Percentiles rank a stretch among this genome's conserved stretches.
phyloP scores from a whole-genome alignment of 2,888 invertebrate species.

The Leistus spinibarbis region DNA sequence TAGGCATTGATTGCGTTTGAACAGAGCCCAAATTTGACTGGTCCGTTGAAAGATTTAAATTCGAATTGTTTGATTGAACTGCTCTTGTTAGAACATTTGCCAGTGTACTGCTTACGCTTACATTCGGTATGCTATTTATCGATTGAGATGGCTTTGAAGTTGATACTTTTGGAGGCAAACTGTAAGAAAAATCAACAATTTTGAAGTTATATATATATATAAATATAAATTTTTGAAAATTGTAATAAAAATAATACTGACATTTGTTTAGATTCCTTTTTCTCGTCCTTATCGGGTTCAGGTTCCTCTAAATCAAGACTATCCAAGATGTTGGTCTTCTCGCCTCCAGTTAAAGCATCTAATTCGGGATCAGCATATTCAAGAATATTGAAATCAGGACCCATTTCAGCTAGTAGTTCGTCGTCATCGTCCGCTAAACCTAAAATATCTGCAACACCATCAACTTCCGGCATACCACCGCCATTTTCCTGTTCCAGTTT shows the following conservation, averaged over 20 bases:
- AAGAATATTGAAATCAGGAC: conserved; percentile 92
- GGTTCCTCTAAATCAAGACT: conserved; percentile 82
- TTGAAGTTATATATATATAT: no score
- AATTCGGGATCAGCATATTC: conserved; percentile 95
- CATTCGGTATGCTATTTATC: neutral
- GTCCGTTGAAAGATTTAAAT: neutral
- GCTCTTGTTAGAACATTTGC: neutral
- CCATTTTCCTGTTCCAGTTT: conserved; percentile 72
- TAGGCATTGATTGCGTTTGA: neutral
- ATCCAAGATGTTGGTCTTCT: conserved; percentile 85
- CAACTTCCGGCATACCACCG: conserved; percentile 63
- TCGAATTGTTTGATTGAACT: neutral
- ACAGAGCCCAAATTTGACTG: neutral
- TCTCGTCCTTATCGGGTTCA: conserved; percentile 71
- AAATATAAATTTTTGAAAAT: conserved; percentile 17
- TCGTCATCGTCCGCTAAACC: conserved; percentile 86
- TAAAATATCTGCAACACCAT: conserved; percentile 77
- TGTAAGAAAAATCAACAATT: neutral
- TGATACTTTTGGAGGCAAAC: neutral
- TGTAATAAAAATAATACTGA: conserved; percentile 44
- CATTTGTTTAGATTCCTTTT: conserved; percentile 55
- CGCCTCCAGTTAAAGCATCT: conserved; percentile 77
- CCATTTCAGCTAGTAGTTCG: conserved; percentile 85
- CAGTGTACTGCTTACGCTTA: neutral
- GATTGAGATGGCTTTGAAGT: neutral